Base-by-base conservation (phyloP, 2,888 invertebrate species). In the Hyles lineata region DNA sequence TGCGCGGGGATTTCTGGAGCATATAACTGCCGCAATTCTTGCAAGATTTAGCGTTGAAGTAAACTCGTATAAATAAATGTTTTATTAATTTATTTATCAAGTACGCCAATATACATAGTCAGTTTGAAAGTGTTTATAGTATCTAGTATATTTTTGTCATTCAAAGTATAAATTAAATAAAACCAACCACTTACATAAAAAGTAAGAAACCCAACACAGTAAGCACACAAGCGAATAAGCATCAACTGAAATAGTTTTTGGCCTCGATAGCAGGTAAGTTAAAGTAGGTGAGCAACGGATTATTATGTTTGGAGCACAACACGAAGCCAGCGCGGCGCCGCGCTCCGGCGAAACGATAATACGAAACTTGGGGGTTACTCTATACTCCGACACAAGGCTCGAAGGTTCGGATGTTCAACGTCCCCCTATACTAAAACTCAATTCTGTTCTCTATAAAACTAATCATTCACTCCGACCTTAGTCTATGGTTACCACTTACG, bases 271-370 rank as follows among this genome's bases (percentile, higher is more conserved):
- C n/a, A 29, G 69, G 17, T 52, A 29, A 52, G 55, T 25, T 70
- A 55, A 70, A 70, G 70, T 70, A 55, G 70, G 52, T 55, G 70
- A 70, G 32, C 58, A 70, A 55, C 35, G 35, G 58, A 70, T 70
- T 59, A 58, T 58, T 70, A 70, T 58, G 58, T 70, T 70, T 70
- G 32, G 17, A 70, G 70, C 58, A 58, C 70, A 70, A 52, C 25
- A 55, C 32, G 55, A n/a, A 55, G 55, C 55, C 55, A 55, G 55
- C 55, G 55, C 55, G 55, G 55, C n/a, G 52, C 19, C 7, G 55
- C 55, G 55, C 19, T 55, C 55, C n/a, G 55, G 55, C 19, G 7
- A 55, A 55, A 55, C 55, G 55, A 55, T 17, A 52, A 52, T 55
- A n/a, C 55, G n/a, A 55, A n/a, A 55, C 19, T n/a, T 2, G 29